These are phyloP conservation scores for Araneus ventricosus DNA, from an alignment of 1,140 invertebrate species.

Conservation along the genomic window DNA sequence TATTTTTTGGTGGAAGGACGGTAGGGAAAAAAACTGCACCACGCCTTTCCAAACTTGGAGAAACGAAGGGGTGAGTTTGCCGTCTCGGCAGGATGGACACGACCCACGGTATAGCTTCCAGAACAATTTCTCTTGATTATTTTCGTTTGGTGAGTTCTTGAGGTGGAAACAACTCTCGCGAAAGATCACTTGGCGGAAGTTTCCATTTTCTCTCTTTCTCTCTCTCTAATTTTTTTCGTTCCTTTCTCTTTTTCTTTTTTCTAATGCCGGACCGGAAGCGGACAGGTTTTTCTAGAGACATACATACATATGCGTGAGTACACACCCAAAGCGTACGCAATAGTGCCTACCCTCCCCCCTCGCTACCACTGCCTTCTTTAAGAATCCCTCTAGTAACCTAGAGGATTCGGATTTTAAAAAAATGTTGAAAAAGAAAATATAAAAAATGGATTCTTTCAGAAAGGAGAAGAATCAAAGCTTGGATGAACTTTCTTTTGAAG, in stretches of 20 bases:
- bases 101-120: background rate
- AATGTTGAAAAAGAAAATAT: background rate
- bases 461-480: constrained; percentile 39
- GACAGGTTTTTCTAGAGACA: constrained; percentile 54
- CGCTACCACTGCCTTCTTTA: background rate
- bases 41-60: constrained; percentile 48
- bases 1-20: background rate
- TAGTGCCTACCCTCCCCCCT: too few species aligned
- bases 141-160: constrained; percentile 24
- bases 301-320: constrained; percentile 67
- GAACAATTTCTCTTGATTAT: constrained; percentile 9
- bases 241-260: background rate
- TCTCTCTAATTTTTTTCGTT: background rate
- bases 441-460: constrained; percentile 42
- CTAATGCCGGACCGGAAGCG: constrained; percentile 69
- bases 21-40: constrained; percentile 15
- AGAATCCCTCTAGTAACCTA: constrained; percentile 70
- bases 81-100: background rate
- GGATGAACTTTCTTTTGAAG: constrained; percentile 71
- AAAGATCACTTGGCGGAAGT: constrained; percentile 49
- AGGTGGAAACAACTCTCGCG: background rate
- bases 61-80: constrained; percentile 8
- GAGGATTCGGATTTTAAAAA: constrained; percentile 65
- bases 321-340: constrained; percentile 48
- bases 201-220: background rate